A percentile compares a stretch with the other conserved stretches of the same genome.
Evolutionary conservation across 2,888 invertebrate genomes (phyloP).

Genomic region (Thecocarcelia acutangulata): DNA sequence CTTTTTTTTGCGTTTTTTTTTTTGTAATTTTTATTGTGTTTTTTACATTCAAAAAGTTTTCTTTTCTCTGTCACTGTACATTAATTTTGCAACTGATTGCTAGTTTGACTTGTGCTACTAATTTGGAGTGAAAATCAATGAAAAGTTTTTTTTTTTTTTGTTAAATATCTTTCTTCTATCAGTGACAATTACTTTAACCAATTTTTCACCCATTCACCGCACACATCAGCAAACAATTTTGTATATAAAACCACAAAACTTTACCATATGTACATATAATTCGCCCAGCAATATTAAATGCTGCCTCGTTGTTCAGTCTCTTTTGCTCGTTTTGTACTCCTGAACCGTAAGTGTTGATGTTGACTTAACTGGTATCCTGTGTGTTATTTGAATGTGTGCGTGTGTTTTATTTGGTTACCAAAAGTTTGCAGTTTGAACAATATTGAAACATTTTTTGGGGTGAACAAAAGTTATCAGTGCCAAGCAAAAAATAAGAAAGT

Average conservation of each 20-base stretch:
- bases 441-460: slow-evolving; percentile 38
- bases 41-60: background rate
- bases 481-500: slow-evolving; percentile 18
- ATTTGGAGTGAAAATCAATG: slow-evolving; percentile 27
- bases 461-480: slow-evolving; percentile 28
- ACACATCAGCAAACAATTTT: slow-evolving; percentile 46
- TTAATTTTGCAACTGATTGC: background rate
- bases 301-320: slow-evolving; percentile 16
- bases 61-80: background rate
- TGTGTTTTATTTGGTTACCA: slow-evolving; percentile 29
- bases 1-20: no score
- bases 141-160: background rate
- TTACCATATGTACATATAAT: slow-evolving; percentile 23
- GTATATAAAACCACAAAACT: slow-evolving; percentile 50
- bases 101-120: background rate
- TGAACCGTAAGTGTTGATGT: slow-evolving; percentile 43
- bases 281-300: slow-evolving; percentile 7
- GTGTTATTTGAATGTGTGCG: background rate
- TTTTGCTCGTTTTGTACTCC: slow-evolving; percentile 3
- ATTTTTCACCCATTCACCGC: slow-evolving; percentile 43
- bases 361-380: slow-evolving; percentile 32
- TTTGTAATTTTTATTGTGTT: no score
- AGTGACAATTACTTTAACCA: slow-evolving; percentile 31
- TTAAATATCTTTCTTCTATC: slow-evolving; percentile 5
- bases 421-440: slow-evolving; percentile 41